Percentiles rank a stretch among this genome's conserved stretches.
Conservation (phyloP, 2,113 vertebrate genomes). For the Cynoglossus semilaevis region DNA sequence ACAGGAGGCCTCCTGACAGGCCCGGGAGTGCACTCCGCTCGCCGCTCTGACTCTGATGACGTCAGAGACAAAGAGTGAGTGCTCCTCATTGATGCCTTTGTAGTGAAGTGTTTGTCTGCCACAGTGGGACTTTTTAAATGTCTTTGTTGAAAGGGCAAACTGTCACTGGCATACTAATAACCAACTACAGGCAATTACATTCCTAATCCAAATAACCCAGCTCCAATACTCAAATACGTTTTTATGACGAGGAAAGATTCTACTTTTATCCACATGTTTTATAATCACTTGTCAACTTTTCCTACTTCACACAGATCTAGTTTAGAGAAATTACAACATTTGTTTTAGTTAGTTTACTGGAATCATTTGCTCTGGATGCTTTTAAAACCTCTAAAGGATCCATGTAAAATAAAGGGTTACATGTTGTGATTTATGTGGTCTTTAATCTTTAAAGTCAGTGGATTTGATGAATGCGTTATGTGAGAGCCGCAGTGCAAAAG, state of each 20-base stretch:
- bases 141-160: conserved; percentile 13
- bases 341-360: too few species aligned
- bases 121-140: background rate
- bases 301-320: too few species aligned
- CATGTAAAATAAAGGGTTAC: too few species aligned
- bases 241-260: background rate
- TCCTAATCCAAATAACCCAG: too few species aligned
- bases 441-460: too few species aligned
- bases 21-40: conserved; percentile 19
- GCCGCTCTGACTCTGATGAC: conserved; percentile 22
- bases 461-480: too few species aligned
- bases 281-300: background rate
- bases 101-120: background rate
- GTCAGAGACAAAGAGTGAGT: conserved; percentile 4
- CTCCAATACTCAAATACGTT: too few species aligned
- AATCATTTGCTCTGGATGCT: too few species aligned
- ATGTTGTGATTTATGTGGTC: too few species aligned
- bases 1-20: conserved; percentile 18
- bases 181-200: background rate
- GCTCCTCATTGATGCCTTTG: conserved; percentile 1
- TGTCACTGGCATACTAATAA: background rate
- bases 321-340: too few species aligned
- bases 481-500: background rate
- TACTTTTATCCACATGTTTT: background rate
- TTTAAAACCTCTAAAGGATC: too few species aligned